phyloP scores from a whole-genome alignment of 1,140 invertebrate genomes.

The Lutraria rhynchaena region DNA sequence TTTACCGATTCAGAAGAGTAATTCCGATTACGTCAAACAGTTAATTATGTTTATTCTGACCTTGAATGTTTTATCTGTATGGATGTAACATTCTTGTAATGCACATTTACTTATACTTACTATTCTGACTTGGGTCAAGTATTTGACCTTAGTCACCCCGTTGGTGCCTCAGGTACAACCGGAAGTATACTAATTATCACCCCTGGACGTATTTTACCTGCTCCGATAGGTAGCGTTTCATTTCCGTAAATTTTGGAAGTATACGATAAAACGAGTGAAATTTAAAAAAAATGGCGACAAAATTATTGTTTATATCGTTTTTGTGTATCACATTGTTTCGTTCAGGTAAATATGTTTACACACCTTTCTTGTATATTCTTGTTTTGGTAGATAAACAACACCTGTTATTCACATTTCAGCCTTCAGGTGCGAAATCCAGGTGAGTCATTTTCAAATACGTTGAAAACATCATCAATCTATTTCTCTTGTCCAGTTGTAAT shows the following conservation, averaged over 20 bases:
- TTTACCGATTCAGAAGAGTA: too few relatives aligned
- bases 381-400: neutral
- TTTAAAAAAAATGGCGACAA: slow-evolving; percentile 9
- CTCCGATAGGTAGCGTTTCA: neutral
- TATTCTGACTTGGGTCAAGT: too few relatives aligned
- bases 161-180: neutral
- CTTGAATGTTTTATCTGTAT: too few relatives aligned
- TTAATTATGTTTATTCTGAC: too few relatives aligned
- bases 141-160: neutral
- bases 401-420: slow-evolving; percentile 9
- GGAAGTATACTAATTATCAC: slow-evolving; percentile 25
- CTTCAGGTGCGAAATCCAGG: slow-evolving; percentile 22
- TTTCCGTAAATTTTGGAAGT: slow-evolving; percentile 19
- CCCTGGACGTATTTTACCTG: neutral
- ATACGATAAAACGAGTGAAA: neutral
- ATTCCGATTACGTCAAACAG: too few relatives aligned
- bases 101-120: too few relatives aligned
- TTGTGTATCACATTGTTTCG: slow-evolving; percentile 1
- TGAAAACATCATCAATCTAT: too few relatives aligned
- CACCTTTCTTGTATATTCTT: neutral
- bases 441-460: too few relatives aligned
- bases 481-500: too few relatives aligned
- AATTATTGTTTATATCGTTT: neutral
- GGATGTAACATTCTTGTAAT: too few relatives aligned
- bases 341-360: slow-evolving; percentile 6